Conservation (phyloP, 2,888 invertebrate species). For the Hemithea aestivaria region DNA sequence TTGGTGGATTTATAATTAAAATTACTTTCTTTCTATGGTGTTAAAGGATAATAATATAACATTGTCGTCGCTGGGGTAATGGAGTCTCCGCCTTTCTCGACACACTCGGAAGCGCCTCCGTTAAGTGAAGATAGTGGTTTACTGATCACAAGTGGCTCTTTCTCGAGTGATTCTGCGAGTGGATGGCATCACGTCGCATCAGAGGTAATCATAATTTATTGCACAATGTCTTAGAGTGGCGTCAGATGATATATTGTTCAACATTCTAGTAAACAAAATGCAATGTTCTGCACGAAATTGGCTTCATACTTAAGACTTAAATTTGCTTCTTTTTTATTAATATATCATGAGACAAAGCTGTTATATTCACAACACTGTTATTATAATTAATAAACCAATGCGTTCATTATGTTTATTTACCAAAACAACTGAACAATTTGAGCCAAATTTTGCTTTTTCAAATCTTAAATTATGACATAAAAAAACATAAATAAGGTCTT, state of each 20-base stretch:
- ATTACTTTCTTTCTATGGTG: slow-evolving; percentile 11
- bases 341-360: no score
- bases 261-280: neutral
- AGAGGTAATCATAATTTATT: slow-evolving; percentile 71
- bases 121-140: slow-evolving; percentile 88
- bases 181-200: slow-evolving; percentile 83
- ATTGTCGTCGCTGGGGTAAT: slow-evolving; percentile 59
- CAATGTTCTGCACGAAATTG: no score
- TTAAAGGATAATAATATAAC: slow-evolving; percentile 2
- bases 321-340: no score
- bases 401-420: no score
- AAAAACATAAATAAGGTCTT: no score
- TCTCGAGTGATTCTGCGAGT: slow-evolving; percentile 86
- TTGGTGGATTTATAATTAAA: slow-evolving; percentile 1
- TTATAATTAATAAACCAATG: no score
- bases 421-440: no score
- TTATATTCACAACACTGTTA: no score
- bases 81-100: slow-evolving; percentile 89
- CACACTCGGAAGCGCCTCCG: slow-evolving; percentile 85
- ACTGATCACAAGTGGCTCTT: slow-evolving; percentile 84
- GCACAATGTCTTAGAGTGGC: neutral
- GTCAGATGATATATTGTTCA: no score
- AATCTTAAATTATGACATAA: no score
- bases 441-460: no score
- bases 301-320: no score